Conservation (phyloP, 2,797 vertebrate genomes). For the Graptemys geographica region DNA sequence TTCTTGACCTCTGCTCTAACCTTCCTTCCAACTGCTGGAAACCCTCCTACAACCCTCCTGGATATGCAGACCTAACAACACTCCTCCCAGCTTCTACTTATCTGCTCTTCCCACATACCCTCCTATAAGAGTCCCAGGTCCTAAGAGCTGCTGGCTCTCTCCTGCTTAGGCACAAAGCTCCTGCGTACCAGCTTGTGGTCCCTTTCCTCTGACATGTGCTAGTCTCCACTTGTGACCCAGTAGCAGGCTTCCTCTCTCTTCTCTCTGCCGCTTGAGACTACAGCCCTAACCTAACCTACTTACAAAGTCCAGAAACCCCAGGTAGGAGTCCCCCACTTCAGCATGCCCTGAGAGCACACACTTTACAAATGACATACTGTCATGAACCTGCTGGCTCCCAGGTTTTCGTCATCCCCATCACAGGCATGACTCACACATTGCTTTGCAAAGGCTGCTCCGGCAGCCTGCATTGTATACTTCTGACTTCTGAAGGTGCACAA, state of each 20-base stretch:
- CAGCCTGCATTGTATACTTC: background rate
- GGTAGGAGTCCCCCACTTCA: background rate
- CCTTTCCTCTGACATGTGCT: background rate
- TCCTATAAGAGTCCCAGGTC: background rate
- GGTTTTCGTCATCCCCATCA: background rate
- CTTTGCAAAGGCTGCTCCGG: background rate
- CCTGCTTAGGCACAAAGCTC: background rate
- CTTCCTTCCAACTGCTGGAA: background rate
- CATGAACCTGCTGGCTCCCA: background rate
- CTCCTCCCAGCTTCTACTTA: background rate
- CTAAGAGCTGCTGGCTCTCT: background rate
- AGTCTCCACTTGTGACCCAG: background rate
- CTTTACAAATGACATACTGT: background rate
- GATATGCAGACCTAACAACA: background rate
- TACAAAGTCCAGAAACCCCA: background rate
- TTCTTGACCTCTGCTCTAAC: background rate
- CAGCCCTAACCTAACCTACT: background rate
- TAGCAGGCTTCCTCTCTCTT: background rate
- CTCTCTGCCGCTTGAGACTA: background rate
- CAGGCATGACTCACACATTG: fast-evolving
- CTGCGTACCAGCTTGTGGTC: background rate
- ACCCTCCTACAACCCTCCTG: background rate
- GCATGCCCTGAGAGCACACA: background rate
- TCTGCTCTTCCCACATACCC: background rate
- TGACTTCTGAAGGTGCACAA: background rate